A percentile compares a stretch with the other conserved stretches of the same genome.
phyloP scores from a whole-genome alignment of 2,797 vertebrate genomes.

The Pseudochirops cupreus region DNA sequence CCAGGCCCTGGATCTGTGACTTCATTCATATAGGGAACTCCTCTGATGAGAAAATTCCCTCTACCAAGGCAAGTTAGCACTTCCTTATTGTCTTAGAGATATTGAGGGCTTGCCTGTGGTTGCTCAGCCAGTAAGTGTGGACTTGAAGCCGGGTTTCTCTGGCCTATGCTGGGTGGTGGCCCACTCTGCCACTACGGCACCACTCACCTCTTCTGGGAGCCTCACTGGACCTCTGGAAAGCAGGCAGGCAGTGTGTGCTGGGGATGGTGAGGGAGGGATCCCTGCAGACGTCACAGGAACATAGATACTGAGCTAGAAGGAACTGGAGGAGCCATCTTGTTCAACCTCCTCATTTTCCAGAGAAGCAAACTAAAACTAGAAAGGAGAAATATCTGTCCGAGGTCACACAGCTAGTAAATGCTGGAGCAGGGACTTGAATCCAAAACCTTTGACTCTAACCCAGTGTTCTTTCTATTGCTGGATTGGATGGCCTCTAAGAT shows the following conservation, averaged over 20 bases:
- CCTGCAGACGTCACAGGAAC: not conserved
- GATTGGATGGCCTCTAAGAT: too few relatives aligned
- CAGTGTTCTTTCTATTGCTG: too few relatives aligned
- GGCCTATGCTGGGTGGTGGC: too few relatives aligned
- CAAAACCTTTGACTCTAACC: too few relatives aligned
- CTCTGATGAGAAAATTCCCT: not conserved
- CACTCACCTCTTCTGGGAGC: not conserved
- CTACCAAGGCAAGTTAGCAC: not conserved
- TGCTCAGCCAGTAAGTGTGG: not conserved
- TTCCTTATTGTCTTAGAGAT: not conserved
- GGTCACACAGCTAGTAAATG: too few relatives aligned
- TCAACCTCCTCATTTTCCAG: too few relatives aligned
- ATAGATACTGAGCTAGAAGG: too few relatives aligned
- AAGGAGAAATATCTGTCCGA: too few relatives aligned
- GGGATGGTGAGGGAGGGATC: not conserved
- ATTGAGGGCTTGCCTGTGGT: not conserved
- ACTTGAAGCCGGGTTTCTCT: not conserved
- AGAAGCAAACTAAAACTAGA: too few relatives aligned
- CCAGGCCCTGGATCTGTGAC: not conserved
- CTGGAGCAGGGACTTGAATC: too few relatives aligned
- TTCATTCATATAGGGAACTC: not conserved
- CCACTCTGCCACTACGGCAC: not conserved
- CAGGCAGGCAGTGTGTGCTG: not conserved
- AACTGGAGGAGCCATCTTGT: too few relatives aligned
- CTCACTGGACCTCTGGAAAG: not conserved